Evolutionary conservation across 2,113 vertebrate species (phyloP), one percentile per base, ranked within the genome.

Genomic region (Eretmochelys imbricata): DNA sequence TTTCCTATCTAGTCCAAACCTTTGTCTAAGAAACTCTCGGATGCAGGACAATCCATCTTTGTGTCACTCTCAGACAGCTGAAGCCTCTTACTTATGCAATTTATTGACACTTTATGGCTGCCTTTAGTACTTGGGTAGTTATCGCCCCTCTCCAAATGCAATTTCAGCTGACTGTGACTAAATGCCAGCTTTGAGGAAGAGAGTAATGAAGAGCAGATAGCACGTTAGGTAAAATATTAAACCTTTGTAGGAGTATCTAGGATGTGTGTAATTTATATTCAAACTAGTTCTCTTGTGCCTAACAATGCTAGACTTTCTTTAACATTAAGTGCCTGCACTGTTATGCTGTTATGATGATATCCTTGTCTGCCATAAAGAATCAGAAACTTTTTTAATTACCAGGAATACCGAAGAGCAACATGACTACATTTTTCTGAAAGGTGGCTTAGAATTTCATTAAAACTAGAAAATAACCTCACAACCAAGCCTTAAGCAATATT

Each of bases 21-120:
- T 97, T 98, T 98, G 96, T 98, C 95, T 98, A 97, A 97, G 97
- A 98, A 98, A 97, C 94, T 97, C 96, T 97, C 93, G 93, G 97
- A 97, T 96, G 89, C 94, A 96, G 85, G 91, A 89, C 97, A 96
- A 99, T 99, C 98, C 97, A 98, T 99, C 98, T 98, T 98, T 27
- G 38, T 98, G 98, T 98, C 98, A 97, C 97, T 94, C 0, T 17
- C 92, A 94, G 97, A 98, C 98, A 97, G 97, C 96, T 97, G 95
- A 98, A 97, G 88, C 93, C 95, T 98, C 96, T 95, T 98, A 97
- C 95, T 97, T 98, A 98, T 97, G 96, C 96, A 97, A 98, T 98
- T 98, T 98, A 98, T 98, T 98, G 98, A 98, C 97, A 98, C 93
- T 98, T 98, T 97, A 96, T 97, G 95, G 96, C 95, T 98, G 97